A percentile compares a stretch with the other conserved stretches of the same genome.
Conservation (phyloP, 2,113 vertebrate species). For the Antigone vipio region DNA sequence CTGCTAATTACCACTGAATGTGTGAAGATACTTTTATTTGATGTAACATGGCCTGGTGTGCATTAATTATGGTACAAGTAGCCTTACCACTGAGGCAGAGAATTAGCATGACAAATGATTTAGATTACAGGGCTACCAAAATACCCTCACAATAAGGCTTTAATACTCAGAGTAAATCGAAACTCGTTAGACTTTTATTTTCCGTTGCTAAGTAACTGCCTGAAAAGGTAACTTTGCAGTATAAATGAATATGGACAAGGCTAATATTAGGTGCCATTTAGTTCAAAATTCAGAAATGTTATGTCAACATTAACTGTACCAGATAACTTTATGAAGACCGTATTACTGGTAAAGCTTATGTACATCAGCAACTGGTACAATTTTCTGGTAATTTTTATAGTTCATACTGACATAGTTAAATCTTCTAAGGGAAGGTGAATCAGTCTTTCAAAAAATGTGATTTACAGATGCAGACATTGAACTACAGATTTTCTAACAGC, state of each 20-base stretch:
- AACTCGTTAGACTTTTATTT: conserved; percentile 37
- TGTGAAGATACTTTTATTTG: conserved; percentile 66
- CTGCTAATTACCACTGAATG: conserved; percentile 68
- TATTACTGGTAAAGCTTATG: neutral
- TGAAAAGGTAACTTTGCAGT: conserved; percentile 30
- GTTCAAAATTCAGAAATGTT: conserved; percentile 35
- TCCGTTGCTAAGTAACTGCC: conserved; percentile 60
- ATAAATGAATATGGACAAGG: conserved; percentile 36
- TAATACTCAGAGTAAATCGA: conserved; percentile 4
- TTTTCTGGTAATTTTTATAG: neutral
- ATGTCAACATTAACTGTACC: neutral
- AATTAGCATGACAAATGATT: conserved; percentile 62
- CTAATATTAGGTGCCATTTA: conserved; percentile 5
- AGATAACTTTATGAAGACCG: neutral
- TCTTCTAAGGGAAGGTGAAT: neutral
- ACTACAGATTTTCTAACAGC: neutral
- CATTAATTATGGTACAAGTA: conserved; percentile 65
- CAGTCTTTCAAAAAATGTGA: neutral
- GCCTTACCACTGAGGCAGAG: conserved; percentile 45
- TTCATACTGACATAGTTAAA: neutral
- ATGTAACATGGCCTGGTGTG: conserved; percentile 46
- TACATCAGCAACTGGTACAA: neutral
- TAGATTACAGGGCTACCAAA: conserved; percentile 51
- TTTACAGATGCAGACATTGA: neutral
- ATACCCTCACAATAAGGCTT: conserved; percentile 16